Conservation (phyloP, 2,797 vertebrate species). For the Crenichthys baileyi region DNA sequence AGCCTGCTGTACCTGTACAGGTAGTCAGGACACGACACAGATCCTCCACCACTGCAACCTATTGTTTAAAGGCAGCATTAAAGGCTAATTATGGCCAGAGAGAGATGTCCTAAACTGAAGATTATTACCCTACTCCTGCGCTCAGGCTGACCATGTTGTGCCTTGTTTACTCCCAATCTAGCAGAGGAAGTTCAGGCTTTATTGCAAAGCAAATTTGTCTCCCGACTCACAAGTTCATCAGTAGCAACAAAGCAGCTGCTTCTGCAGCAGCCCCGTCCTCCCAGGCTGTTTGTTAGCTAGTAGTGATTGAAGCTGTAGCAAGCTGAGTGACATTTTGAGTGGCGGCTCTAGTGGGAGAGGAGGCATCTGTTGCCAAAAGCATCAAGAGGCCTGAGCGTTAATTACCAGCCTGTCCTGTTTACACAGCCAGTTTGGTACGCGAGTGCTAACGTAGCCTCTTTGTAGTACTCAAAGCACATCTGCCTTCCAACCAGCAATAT, state of each 20-base stretch:
- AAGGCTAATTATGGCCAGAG: neutral
- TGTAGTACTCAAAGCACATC: neutral
- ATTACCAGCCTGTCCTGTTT: constrained; percentile 65
- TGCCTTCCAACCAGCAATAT: constrained; percentile 1
- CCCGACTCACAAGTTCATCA: constrained; percentile 11
- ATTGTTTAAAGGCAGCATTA: neutral
- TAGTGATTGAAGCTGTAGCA: constrained; percentile 44
- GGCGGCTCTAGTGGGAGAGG: constrained; percentile 46
- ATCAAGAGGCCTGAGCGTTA: constrained; percentile 53
- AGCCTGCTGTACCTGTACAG: too few species aligned
- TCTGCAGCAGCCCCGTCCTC: constrained; percentile 22
- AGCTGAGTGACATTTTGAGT: constrained; percentile 58
- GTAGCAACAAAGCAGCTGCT: constrained; percentile 40
- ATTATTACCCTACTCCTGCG: neutral
- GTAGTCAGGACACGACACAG: too few species aligned
- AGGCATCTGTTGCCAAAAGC: constrained; percentile 61
- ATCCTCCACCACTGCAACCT: too few species aligned
- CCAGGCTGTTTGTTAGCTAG: constrained; percentile 56
- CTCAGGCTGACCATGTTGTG: neutral
- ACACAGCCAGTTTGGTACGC: constrained; percentile 42
- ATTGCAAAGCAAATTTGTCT: constrained; percentile 24
- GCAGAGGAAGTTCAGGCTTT: constrained; percentile 7
- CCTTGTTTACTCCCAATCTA: constrained; percentile 13
- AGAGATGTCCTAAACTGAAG: neutral
- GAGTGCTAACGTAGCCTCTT: constrained; percentile 26